Evolutionary conservation across 2,888 invertebrate species (phyloP), one percentile per base, ranked within the genome.

Genomic region (Heliconius erato): DNA sequence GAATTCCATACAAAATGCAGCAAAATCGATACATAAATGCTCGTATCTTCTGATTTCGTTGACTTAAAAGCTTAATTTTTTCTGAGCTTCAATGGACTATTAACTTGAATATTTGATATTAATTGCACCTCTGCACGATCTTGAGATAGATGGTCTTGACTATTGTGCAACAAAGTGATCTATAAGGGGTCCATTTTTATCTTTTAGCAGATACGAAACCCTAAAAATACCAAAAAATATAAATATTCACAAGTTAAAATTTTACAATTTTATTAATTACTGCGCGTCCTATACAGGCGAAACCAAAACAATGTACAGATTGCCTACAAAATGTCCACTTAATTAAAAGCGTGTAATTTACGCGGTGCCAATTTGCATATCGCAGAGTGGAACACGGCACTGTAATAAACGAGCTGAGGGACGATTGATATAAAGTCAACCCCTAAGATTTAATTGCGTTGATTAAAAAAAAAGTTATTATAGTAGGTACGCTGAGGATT

Each of bases 271-370:
- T 59, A 35, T 35, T 63, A 35, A 63, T 76, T 35, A 76, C 76
- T n/a, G 35, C 35, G 6, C n/a, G 23, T n/a, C 63, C 16, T 76
- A 76, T 76, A 76, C 63, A 63, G 63, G 26, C 35, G 40, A 63
- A 76, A 76, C 78, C 44, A 44, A 49, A 80, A 74, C 74, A 59
- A 63, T 71, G 28, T 67, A 72, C 80, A 44, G 72, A 80, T 80
- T 74, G 72, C 76, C 76, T 80, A 80, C 80, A 80, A 74, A 65
- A 72, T 74, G 80, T 80, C 80, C 80, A 72, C 80, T 74, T 80
- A 80, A 80, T 80, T 80, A 80, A 74, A 80, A 44, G 74, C 59
- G 79, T 74, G 80, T 80, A 74, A 80, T 80, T 80, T 80, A 80
- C 80, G 49, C 35, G 59, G 67, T 78, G 65, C 67, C 49, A 74